Conservation (phyloP, 2,797 vertebrate species). For the Chaunax sp. region DNA sequence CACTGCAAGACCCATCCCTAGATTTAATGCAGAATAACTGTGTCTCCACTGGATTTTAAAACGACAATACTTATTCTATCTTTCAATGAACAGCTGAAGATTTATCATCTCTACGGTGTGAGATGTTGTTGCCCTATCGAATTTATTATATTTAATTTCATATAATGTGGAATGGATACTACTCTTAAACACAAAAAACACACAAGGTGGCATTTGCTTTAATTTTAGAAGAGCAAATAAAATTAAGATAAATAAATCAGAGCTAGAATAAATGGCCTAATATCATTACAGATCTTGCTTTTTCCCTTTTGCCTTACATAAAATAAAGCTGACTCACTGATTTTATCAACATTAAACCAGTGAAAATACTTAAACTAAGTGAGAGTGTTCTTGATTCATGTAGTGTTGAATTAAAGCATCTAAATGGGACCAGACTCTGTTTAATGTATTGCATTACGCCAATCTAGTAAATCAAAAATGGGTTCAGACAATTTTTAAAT, state of each 20-base stretch:
- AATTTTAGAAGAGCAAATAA: background rate
- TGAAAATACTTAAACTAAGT: conserved; percentile 13
- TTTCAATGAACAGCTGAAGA: background rate
- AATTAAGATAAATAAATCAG: conserved; percentile 16
- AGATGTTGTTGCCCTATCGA: background rate
- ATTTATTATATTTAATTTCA: conserved; percentile 4
- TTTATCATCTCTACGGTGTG: background rate
- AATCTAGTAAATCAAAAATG: background rate
- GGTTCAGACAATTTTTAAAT: background rate
- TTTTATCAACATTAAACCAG: conserved; percentile 7
- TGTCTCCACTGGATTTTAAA: conserved; percentile 3
- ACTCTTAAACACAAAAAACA: background rate
- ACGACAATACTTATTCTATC: background rate
- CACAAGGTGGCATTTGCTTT: conserved; percentile 9
- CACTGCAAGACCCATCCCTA: too few species aligned
- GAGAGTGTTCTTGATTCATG: conserved; percentile 20
- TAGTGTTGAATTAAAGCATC: conserved; percentile 10
- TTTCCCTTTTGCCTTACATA: conserved; percentile 8
- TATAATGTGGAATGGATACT: background rate
- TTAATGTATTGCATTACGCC: background rate
- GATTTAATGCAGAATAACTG: background rate
- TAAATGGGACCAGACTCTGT: conserved; percentile 15
- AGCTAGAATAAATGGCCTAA: background rate
- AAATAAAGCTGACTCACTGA: conserved; percentile 19
- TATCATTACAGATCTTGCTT: conserved; percentile 21